phyloP scores from a whole-genome alignment of 2,113 vertebrate genomes.

The Bubo bubo region DNA sequence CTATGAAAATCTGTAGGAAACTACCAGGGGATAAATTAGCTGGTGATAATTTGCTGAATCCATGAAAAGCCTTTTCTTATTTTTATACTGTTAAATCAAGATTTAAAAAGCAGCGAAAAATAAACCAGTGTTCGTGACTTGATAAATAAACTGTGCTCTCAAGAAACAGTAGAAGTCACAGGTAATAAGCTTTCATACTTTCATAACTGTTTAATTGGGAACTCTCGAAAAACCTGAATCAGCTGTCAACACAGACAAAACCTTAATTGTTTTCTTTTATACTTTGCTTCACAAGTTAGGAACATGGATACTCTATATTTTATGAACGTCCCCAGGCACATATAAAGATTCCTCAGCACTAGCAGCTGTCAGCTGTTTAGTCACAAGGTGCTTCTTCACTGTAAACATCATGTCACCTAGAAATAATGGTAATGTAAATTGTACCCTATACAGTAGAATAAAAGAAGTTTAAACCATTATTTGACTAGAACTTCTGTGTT shows the following conservation, averaged over 20 bases:
- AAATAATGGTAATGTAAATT: slow-evolving; percentile 48
- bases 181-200: slow-evolving; percentile 3
- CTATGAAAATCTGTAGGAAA: not conserved
- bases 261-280: slow-evolving; percentile 54
- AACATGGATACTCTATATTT: slow-evolving; percentile 48
- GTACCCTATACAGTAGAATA: not conserved
- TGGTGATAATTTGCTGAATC: not conserved
- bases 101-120: not conserved
- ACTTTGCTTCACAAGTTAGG: slow-evolving; percentile 58
- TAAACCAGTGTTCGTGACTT: not conserved
- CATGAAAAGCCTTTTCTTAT: not conserved
- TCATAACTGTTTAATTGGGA: slow-evolving; percentile 29
- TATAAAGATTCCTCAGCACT: slow-evolving; percentile 55
- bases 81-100: not conserved
- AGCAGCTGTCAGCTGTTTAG: slow-evolving; percentile 74
- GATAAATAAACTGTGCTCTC: not conserved
- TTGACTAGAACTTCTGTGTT: not conserved
- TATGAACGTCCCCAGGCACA: slow-evolving; percentile 38
- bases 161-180: not conserved
- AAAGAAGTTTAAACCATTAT: not conserved
- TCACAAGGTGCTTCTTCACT: slow-evolving; percentile 53
- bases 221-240: slow-evolving; percentile 33
- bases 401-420: slow-evolving; percentile 51
- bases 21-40: not conserved
- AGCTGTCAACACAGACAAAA: slow-evolving; percentile 20